These are phyloP conservation scores for Bombus superbus DNA, from an alignment of 1,140 invertebrate species.

Conservation along the genomic window DNA sequence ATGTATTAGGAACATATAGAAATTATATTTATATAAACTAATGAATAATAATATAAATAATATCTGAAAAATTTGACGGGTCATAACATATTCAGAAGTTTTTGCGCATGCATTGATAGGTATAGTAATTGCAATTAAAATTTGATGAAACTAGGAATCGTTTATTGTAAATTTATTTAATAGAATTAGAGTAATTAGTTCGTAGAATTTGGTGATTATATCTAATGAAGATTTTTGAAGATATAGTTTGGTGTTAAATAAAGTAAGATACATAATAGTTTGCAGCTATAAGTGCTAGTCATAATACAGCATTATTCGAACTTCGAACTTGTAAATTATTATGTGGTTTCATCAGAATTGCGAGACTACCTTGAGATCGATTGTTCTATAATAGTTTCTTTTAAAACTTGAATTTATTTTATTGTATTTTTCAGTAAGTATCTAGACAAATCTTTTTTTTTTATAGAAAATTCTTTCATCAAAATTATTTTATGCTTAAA, in stretches of 20 bases:
- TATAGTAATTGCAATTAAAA: neutral
- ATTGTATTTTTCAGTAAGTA: neutral
- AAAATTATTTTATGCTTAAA: neutral
- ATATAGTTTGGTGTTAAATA: neutral
- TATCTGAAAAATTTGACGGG: neutral
- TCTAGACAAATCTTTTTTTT: neutral
- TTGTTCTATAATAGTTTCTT: neutral
- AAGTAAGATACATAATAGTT: too few relatives aligned
- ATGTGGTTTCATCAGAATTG: neutral
- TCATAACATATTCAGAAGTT: neutral
- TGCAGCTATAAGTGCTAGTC: too few relatives aligned
- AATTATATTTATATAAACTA: too few relatives aligned
- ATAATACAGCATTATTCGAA: neutral
- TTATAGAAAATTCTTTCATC: neutral
- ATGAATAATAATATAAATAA: neutral
- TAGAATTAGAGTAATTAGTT: neutral
- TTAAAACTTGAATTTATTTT: neutral
- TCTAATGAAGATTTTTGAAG: too few relatives aligned
- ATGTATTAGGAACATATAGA: too few relatives aligned
- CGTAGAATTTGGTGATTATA: neutral
- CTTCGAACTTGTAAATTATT: neutral
- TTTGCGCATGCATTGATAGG: conserved; percentile 1
- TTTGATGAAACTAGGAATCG: neutral
- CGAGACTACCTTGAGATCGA: neutral
- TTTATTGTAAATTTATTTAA: neutral